Base-by-base conservation (phyloP, 2,797 vertebrate genomes). In the Pangasius mekongensis region DNA sequence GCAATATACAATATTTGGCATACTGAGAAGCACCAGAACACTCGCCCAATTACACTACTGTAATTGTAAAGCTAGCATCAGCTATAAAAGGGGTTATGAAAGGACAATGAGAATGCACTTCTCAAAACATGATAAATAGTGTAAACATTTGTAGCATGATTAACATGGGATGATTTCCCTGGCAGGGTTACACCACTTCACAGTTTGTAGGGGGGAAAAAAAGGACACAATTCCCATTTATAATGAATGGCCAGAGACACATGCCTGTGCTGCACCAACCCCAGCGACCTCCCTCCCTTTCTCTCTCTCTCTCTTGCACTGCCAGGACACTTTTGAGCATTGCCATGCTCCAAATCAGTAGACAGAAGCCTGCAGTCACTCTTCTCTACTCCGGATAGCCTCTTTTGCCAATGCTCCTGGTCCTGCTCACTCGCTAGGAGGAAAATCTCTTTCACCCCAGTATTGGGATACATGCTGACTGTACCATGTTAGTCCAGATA, bases 201-300 rank as follows among this genome's bases (percentile, higher is more conserved):
- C 56, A 88, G 92, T 30, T 30, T 54, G n/a, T 33, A 27, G 11
- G 11, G 13, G 3, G 27, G 60, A 30, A 30, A 96, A 96, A 96
- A 95, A 95, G 92, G 90, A 69, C 87, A 93, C 92, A 89, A 93
- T 93, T 89, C 92, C 93, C 94, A 95, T 96, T 94, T 94, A 96
- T 96, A 96, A 96, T 94, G 93, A 96, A 96, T 96, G 93, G 93
- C 90, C 92, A 93, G 93, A 92, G 92, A 94, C 92, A 89, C 94
- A 94, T 94, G 92, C 13, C 73, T 9, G n/a, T 54, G 16, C 43
- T 39, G 8, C 13, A 67, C 9, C n/a, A 67, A 33, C 0, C 69
- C 20, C 20, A 36, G 9, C 14, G 9, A 1, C 64, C 52, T 11
- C 77, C 7, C 62, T 9, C 69, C 9, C 43, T 14, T 43, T 52